Base-by-base conservation (phyloP, 2,113 vertebrate genomes). In the Ptilorrhoa leucosticta region DNA sequence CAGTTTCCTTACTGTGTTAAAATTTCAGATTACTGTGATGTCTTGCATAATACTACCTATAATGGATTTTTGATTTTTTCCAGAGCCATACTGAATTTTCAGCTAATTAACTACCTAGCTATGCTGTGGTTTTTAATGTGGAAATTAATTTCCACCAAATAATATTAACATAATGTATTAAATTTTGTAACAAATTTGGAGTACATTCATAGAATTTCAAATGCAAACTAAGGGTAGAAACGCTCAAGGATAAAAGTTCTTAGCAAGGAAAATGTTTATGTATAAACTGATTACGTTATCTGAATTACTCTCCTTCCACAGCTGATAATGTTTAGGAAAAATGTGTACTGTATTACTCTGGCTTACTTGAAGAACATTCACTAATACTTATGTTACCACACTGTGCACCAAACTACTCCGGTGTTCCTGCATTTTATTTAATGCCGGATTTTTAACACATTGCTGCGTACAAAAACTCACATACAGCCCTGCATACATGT, bases 221-320 rank as follows among this genome's bases (percentile, higher is more conserved):
- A 93, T 77, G 56, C 83, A 96, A 86, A 64, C 53, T 51, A 40
- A 77, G 35, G 39, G 47, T 45, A 78, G 71, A 83, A 93, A 77
- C 20, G 68, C 71, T 90, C 39, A 80, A 90, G 92, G 90, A 90
- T 77, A 86, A 80, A 96, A 90, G 71, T 44, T 56, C 57, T 60
- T 53, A 65, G 28, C 4, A 15, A 91, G 56, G 73, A 35, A 80
- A 90, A 94, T 92, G 83, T 75, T 91, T 90, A 75, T 92, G 64
- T 73, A 78, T 92, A 78, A 92, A 90, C 56, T 48, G 68, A 93
- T 90, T 63, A 65, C 0, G 1, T 93, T 93, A 78, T 83, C 85
- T 68, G 85, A 95, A 87, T 81, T 83, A 54, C n/a, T 81, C 42
- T 61, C 27, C 37, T 95, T 68, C 28, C 24, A 27, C 1, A 4